These are phyloP conservation scores for Epinotia ramella DNA, from an alignment of 2,888 invertebrate genomes.

Conservation along the genomic window DNA sequence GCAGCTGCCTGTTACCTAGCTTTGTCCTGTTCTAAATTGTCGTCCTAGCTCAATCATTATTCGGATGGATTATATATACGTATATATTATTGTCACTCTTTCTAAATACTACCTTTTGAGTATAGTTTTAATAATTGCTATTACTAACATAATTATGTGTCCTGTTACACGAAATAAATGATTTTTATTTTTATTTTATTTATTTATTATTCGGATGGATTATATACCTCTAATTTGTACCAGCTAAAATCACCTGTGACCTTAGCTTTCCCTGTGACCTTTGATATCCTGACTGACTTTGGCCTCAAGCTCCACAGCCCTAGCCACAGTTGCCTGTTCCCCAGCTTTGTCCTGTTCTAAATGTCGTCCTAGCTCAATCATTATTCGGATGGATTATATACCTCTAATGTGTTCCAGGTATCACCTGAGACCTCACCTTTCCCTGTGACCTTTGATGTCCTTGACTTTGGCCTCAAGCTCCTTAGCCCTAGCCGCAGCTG, in stretches of 20 bases:
- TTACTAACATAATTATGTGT: too few species aligned
- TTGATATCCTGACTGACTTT: conserved; percentile 93
- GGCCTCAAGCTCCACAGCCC: conserved; percentile 87
- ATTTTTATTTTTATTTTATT: too few species aligned
- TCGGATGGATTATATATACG: background rate
- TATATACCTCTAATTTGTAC: background rate
- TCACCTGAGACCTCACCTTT: conserved; percentile 83
- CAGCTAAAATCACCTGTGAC: too few species aligned
- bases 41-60: conserved; percentile 72
- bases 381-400: conserved; percentile 57
- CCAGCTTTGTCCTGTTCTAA: conserved; percentile 76
- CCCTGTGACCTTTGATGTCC: conserved; percentile 91
- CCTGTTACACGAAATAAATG: too few species aligned
- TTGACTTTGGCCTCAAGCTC: conserved; percentile 91
- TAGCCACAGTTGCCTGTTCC: conserved; percentile 81
- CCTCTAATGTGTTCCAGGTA: background rate
- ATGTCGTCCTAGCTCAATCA: conserved; percentile 61
- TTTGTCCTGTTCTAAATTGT: conserved; percentile 72
- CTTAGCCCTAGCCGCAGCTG: conserved; percentile 81
- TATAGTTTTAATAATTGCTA: too few species aligned
- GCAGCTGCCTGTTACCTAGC: conserved; percentile 80
- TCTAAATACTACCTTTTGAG: too few species aligned
- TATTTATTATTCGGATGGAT: too few species aligned
- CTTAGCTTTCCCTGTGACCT: conserved; percentile 65
- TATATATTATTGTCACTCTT: too few species aligned